These are phyloP conservation scores for Casuarius casuarius DNA, from an alignment of 2,113 vertebrate genomes.

Conservation along the genomic window DNA sequence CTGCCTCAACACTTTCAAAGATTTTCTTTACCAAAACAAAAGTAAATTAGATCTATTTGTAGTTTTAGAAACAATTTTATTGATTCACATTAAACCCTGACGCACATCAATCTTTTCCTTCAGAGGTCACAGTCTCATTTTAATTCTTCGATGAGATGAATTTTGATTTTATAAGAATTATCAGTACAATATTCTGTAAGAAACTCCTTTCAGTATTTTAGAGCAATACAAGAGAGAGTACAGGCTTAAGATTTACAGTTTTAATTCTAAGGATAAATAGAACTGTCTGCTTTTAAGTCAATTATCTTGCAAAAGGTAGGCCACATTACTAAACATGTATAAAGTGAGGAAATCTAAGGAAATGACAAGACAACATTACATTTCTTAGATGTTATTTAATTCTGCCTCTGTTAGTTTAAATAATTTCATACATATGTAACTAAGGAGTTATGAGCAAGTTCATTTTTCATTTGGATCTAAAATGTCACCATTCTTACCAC, in stretches of 20 bases:
- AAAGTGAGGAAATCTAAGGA: neutral
- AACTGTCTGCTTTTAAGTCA: neutral
- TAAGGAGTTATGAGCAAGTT: neutral
- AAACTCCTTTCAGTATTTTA: neutral
- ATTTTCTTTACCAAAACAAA: neutral
- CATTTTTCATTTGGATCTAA: neutral
- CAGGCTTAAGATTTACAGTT: neutral
- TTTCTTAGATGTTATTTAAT: neutral
- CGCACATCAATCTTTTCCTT: neutral
- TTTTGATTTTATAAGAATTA: neutral
- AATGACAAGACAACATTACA: neutral
- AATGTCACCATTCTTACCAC: neutral
- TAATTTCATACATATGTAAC: neutral
- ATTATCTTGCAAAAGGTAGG: neutral
- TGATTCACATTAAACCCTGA: neutral
- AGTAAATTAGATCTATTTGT: neutral
- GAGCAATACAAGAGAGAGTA: neutral
- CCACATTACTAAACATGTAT: neutral
- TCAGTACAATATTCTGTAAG: neutral
- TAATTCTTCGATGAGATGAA: neutral
- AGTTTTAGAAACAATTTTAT: neutral
- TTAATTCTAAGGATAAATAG: neutral
- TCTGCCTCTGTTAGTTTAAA: neutral
- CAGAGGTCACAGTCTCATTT: neutral
- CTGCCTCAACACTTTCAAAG: neutral